Conservation (phyloP, 2,113 vertebrate species). For the human (Homo sapiens) region DNA sequence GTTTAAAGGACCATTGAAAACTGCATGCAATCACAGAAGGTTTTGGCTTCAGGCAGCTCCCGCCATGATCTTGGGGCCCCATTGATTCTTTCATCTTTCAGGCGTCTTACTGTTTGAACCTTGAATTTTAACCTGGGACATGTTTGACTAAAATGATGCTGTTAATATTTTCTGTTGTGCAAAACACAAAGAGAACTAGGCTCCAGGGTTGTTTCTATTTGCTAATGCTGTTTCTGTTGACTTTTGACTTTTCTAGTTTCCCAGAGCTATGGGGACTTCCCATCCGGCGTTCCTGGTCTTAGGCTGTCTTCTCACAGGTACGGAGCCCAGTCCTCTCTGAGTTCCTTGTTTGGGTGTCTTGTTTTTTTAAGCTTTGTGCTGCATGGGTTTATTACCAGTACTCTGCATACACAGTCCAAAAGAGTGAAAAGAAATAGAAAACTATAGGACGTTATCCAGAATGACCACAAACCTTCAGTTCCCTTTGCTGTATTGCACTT, state of each 20-base stretch:
- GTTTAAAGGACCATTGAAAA: neutral
- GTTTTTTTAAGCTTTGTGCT: neutral
- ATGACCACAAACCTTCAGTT: neutral
- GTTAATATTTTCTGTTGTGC: neutral
- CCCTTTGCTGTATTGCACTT: neutral
- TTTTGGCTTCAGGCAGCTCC: neutral
- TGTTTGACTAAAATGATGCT: neutral
- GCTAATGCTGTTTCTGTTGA: conserved; percentile 38
- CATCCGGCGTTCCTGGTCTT: conserved; percentile 82
- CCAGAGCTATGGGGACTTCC: conserved; percentile 87
- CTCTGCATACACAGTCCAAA: no score
- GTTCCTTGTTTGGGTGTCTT: neutral
- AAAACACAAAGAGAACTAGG: neutral
- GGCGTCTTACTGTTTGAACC: neutral
- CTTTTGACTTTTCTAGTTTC: conserved; percentile 82
- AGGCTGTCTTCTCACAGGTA: conserved; percentile 88
- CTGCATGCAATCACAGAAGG: neutral
- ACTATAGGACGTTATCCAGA: neutral
- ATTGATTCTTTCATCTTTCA: neutral
- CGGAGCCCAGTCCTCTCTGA: neutral
- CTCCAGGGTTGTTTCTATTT: neutral
- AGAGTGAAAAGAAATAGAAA: neutral
- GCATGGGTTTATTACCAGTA: rapidly evolving
- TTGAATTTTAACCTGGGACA: neutral
- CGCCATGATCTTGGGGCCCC: neutral